These are phyloP conservation scores for Rhabdomys dilectus DNA, from an alignment of 2,113 vertebrate species.

Conservation along the genomic window DNA sequence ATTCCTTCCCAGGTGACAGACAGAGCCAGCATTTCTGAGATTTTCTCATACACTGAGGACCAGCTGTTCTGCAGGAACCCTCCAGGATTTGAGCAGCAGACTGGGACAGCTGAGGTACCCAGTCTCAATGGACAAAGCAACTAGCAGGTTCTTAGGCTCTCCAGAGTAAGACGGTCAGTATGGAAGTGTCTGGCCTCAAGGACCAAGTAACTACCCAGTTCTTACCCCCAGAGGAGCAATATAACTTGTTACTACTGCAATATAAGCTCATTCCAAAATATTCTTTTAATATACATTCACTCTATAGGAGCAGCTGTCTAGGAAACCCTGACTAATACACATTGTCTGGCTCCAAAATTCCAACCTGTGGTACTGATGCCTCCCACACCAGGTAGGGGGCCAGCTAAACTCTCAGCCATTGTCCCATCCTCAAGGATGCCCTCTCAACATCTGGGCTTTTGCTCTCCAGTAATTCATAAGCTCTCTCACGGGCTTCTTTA, in stretches of 20 bases:
- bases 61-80: not conserved
- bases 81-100: not conserved
- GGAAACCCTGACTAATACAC: not conserved
- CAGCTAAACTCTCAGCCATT: not conserved
- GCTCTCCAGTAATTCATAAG: not conserved
- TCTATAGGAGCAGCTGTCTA: not conserved
- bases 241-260: not conserved
- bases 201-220: not conserved
- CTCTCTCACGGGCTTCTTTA: not conserved
- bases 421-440: not conserved
- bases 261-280: not conserved
- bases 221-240: not conserved
- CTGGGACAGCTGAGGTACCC: not conserved
- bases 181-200: not conserved
- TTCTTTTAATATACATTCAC: not conserved
- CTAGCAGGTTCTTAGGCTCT: not conserved
- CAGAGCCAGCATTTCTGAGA: not conserved
- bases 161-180: not conserved
- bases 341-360: not conserved
- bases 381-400: rapidly evolving
- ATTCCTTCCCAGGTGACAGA: not conserved
- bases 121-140: not conserved
- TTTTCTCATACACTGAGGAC: not conserved
- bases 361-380: rapidly evolving
- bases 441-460: not conserved